Base-by-base conservation (phyloP, 1,140 invertebrate genomes). In the Sycobia sp. region DNA sequence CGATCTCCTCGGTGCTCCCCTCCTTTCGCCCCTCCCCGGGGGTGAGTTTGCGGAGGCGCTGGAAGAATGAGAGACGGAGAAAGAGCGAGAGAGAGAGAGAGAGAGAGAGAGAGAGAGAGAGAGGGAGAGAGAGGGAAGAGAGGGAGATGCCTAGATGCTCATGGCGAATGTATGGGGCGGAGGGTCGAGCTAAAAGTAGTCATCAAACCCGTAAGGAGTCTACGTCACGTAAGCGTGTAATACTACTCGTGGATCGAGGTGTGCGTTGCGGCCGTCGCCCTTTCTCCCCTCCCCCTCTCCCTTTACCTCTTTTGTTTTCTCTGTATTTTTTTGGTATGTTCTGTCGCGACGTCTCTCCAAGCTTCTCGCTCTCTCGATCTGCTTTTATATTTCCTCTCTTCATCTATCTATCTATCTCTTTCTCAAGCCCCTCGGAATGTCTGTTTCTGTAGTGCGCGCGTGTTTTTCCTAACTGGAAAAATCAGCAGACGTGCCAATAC, bases 141-240 rank as follows among this genome's bases (percentile, higher is more conserved):
- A n/a, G n/a, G n/a, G n/a, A n/a, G n/a, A n/a, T n/a, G n/a, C n/a
- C n/a, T n/a, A n/a, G n/a, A n/a, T n/a, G n/a, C n/a, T n/a, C n/a
- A n/a, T n/a, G n/a, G 49, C 18, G n/a, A 29, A 20, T 23, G 32
- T 39, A 38, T 27, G 39, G 34, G 27, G 47, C 27, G 47, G 8
- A 50, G 53, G 10, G 51, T n/a, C 9, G 14, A 27, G 53, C 44
- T 59, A 32, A 59, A 59, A 59, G 56, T 59, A 59, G 46, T 49
- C 56, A 59, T 59, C 56, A 59, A 59, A 50, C 46, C 29, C 32
- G 44, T 47, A 59, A 50, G 32, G 46, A 59, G 56, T 38, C 44
- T 46, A 59, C 46, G 56, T 59, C 56, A 59, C 56, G 56, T 59
- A 59, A 59, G 32, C 56, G 56, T 44, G 49, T 44, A n/a, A n/a